phyloP scores from a whole-genome alignment of 2,888 invertebrate species.

The Heliconius ismenius region DNA sequence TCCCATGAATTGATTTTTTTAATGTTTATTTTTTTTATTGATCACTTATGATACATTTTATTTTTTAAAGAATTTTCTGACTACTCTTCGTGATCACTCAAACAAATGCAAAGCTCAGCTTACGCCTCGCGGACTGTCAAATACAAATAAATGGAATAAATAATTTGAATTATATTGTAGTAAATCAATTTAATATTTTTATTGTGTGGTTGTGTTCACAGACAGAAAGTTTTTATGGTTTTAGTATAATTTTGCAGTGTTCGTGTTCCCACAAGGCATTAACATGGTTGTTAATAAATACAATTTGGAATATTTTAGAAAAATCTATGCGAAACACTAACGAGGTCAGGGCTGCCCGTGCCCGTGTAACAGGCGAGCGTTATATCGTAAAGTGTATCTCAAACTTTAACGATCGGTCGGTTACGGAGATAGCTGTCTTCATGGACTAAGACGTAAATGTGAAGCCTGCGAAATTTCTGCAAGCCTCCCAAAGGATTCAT shows the following conservation, averaged over 20 bases:
- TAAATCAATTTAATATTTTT: too few relatives aligned
- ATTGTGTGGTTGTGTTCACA: too few relatives aligned
- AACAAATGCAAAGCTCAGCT: too few relatives aligned
- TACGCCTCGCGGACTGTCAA: too few relatives aligned
- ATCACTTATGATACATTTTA: not conserved
- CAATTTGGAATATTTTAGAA: constrained; percentile 15
- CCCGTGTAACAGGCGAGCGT: constrained; percentile 23
- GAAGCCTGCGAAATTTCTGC: constrained; percentile 35
- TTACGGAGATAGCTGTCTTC: constrained; percentile 36
- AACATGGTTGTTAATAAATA: not conserved
- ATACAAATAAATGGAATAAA: too few relatives aligned
- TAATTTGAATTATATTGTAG: too few relatives aligned
- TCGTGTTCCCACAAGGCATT: too few relatives aligned
- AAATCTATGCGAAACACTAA: constrained; percentile 23
- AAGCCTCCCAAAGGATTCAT: constrained; percentile 41
- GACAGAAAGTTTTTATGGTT: too few relatives aligned
- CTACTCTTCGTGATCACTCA: too few relatives aligned
- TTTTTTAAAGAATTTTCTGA: not conserved
- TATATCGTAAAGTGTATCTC: constrained; percentile 36
- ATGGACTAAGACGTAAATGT: constrained; percentile 37
- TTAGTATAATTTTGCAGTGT: too few relatives aligned
- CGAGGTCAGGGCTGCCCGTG: constrained; percentile 30
- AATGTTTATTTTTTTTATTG: too few relatives aligned
- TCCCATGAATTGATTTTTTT: too few relatives aligned
- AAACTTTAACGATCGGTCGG: constrained; percentile 39